A percentile compares a stretch with the other conserved stretches of the same genome.
These are phyloP conservation scores for Hipposideros larvatus DNA, from an alignment of 2,797 vertebrate species.

Conservation along the genomic window DNA sequence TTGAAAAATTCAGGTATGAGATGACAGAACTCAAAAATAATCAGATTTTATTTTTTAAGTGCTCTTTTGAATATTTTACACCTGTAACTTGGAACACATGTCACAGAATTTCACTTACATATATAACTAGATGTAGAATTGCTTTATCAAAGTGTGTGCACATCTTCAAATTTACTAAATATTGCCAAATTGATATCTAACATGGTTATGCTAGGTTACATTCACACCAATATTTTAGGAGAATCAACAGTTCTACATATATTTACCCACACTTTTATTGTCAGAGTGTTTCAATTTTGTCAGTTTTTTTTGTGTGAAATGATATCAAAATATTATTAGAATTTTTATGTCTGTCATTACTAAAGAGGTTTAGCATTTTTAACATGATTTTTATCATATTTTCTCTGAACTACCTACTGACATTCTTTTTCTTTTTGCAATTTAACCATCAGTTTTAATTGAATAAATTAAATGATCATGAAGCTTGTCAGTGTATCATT, in stretches of 20 bases:
- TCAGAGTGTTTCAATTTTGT: background rate
- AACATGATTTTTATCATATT: background rate
- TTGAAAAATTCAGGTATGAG: background rate
- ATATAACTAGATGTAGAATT: background rate
- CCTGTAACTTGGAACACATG: background rate
- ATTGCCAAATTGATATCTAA: background rate
- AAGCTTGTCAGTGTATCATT: too few relatives aligned
- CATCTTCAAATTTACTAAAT: background rate
- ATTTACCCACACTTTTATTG: background rate
- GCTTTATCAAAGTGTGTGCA: background rate
- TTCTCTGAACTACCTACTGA: conserved; percentile 2
- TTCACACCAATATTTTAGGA: background rate
- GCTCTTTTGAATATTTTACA: background rate
- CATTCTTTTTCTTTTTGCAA: too few relatives aligned
- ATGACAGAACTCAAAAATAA: background rate
- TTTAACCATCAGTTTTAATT: too few relatives aligned
- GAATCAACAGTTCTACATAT: background rate
- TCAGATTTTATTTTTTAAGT: background rate
- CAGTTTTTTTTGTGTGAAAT: background rate
- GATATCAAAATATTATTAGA: background rate
- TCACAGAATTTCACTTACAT: background rate
- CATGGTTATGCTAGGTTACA: background rate
- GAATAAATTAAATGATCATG: too few relatives aligned
- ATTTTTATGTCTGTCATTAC: background rate
- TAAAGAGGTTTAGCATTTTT: background rate